Base-by-base conservation (phyloP, 2,113 vertebrate species). In the Oxyruncus cristatus region DNA sequence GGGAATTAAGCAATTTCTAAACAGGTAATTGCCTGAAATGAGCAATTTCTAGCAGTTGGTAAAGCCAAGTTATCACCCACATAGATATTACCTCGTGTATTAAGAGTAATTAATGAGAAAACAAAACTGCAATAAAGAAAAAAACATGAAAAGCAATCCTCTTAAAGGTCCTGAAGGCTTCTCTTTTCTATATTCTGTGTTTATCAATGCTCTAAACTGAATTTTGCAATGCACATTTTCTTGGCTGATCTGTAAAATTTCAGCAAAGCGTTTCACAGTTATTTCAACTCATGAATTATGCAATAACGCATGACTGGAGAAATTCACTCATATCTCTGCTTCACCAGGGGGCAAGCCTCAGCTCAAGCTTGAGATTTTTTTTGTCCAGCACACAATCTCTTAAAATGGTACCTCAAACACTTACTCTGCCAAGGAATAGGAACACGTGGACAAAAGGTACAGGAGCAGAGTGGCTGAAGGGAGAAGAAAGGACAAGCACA, bases 241-340 rank as follows among this genome's bases (percentile, higher is more conserved):
- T 88, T 72, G 44, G 33, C 24, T 65, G 55, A 86, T 84, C 32
- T 81, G 46, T 53, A 92, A 77, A 77, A 88, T 91, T 88, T 84
- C 65, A 91, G 46, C 35, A 84, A 94, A 89, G 37, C 30, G 68
- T 78, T 92, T 77, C 37, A 17, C 49, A 86, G 65, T 68, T 91
- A 74, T 84, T 94, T 88, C 76, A 72, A 27, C n/a, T 90, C 33
- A 92, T 92, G 79, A 92, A 77, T 93, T 95, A 86, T 83, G 39
- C 79, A 96, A 35, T 28, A 92, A 23, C 44, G 67, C 32, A 30
- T 35, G 71, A 93, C 59, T 76, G 46, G 46, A 85, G 15, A 42
- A 73, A 65, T 89, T 81, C n/a, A 53, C 90, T 89, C 41, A 35
- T 91, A 55, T 81, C 63, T 84, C 67, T 78, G 26, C 55, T 91